Percentiles rank a stretch among this genome's conserved stretches.
Evolutionary conservation across 2,888 invertebrate species (phyloP).

Genomic region (Clostera curtula): DNA sequence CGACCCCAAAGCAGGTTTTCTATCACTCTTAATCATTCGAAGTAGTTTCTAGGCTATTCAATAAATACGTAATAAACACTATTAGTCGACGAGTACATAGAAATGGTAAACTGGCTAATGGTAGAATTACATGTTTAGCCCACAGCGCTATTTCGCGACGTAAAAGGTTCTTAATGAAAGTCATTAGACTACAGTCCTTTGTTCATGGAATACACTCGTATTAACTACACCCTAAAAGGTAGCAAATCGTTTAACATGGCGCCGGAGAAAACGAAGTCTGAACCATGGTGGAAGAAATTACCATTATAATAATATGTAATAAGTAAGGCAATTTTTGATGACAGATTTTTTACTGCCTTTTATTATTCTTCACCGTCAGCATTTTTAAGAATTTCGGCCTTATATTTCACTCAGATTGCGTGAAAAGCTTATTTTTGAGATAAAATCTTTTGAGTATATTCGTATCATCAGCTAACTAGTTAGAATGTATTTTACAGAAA

Average conservation of each 20-base stretch:
- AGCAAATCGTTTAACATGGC: conserved; percentile 16
- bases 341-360: too few relatives aligned
- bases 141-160: conserved; percentile 8
- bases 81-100: too few relatives aligned
- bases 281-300: conserved; percentile 17
- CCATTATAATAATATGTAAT: too few relatives aligned
- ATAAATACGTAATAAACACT: too few relatives aligned
- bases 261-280: conserved; percentile 17
- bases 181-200: conserved; percentile 19
- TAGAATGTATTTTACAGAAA: conserved; percentile 20
- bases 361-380: too few relatives aligned
- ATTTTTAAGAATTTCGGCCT: conserved; percentile 18
- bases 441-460: conserved; percentile 24
- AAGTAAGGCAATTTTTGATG: too few relatives aligned
- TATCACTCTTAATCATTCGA: too few relatives aligned
- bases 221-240: conserved; percentile 24
- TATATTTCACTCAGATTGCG: conserved; percentile 21
- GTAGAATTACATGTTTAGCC: neutral
- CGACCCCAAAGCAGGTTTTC: too few relatives aligned
- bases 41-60: too few relatives aligned
- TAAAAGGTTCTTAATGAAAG: conserved; percentile 12
- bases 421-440: conserved; percentile 25
- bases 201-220: conserved; percentile 14
- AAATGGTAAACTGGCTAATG: conserved; percentile 4
- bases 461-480: conserved; percentile 21